These are phyloP conservation scores for Rousettus madagascariensis DNA, from an alignment of 2,797 vertebrate species.

Conservation along the genomic window DNA sequence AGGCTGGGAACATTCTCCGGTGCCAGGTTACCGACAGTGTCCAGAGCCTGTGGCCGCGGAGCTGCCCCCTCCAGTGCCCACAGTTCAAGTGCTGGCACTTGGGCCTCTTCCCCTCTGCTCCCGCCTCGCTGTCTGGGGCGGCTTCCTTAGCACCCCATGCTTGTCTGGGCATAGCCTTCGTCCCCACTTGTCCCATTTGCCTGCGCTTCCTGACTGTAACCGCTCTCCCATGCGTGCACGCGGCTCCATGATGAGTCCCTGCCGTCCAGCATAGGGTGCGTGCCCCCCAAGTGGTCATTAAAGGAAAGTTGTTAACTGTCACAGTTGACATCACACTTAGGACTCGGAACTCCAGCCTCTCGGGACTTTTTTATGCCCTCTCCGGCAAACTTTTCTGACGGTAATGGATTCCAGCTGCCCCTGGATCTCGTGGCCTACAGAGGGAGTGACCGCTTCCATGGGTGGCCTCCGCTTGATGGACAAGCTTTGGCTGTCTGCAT, in stretches of 20 bases:
- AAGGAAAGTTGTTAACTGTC: not conserved
- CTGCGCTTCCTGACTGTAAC: not conserved
- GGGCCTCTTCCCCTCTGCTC: not conserved
- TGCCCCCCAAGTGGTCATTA: not conserved
- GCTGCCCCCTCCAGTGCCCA: not conserved
- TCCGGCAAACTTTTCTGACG: not conserved
- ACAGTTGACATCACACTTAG: not conserved
- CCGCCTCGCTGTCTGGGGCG: not conserved
- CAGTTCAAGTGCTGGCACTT: not conserved
- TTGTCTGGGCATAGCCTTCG: accelerated
- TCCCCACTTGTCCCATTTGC: not conserved
- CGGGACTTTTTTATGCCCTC: not conserved
- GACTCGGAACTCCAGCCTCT: not conserved
- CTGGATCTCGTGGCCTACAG: not conserved
- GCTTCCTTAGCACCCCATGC: not conserved
- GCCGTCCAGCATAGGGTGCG: too few species aligned
- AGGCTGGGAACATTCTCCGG: not conserved
- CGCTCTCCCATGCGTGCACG: accelerated
- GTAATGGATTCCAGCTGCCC: too few species aligned
- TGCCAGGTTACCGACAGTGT: not conserved
- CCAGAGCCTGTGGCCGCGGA: not conserved
- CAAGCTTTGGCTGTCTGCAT: not conserved
- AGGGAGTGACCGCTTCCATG: not conserved
- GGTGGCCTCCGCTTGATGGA: not conserved
- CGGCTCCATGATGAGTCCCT: not conserved